Evolutionary conservation across 2,888 invertebrate genomes (phyloP), one percentile per base, ranked within the genome.

Genomic region (Julus scandinavius): DNA sequence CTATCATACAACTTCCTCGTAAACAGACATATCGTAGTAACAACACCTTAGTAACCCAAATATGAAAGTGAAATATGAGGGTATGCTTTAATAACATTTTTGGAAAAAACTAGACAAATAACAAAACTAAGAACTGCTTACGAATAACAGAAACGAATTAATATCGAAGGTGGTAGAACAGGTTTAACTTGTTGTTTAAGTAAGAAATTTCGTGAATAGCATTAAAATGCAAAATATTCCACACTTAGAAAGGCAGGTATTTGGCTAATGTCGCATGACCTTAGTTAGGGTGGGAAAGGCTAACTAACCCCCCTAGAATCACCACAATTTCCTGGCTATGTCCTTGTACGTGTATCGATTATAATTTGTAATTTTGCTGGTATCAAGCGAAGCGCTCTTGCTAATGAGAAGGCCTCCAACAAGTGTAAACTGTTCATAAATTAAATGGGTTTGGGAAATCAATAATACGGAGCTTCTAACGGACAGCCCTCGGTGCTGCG

Each of bases 281-380:
- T 72, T 29, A 20, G 29, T 20, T 7, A 29, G 20, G 20, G 20
- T 20, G 38, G 11, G 38, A 29, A 15, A 13, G 38, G 15, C 13
- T 38, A 38, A 80, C 80, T 29, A 29, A 29, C 29, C 29, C 29
- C 80, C 80, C 29, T 13, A 38, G 13, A 38, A 20, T 7, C 38
- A 38, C 80, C 13, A 38, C 13, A 38, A 80, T 80, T 38, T 80
- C 38, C 38, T 15, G 38, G 11, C 38, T 40, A 29, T 80, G 38
- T 80, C 80, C 80, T 80, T 38, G 80, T 38, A 80, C 80, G 80
- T 80, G 80, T 80, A 80, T 80, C 80, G 80, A 80, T 80, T 80
- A 40, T 80, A 38, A 38, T 80, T 80, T 13, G 80, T 80, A 80
- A 80, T 80, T 80, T 80, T 2, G 63, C 20, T 63, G 7, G n/a